Base-by-base conservation (phyloP, 1,140 invertebrate species). In the Drosophila seguyi region DNA sequence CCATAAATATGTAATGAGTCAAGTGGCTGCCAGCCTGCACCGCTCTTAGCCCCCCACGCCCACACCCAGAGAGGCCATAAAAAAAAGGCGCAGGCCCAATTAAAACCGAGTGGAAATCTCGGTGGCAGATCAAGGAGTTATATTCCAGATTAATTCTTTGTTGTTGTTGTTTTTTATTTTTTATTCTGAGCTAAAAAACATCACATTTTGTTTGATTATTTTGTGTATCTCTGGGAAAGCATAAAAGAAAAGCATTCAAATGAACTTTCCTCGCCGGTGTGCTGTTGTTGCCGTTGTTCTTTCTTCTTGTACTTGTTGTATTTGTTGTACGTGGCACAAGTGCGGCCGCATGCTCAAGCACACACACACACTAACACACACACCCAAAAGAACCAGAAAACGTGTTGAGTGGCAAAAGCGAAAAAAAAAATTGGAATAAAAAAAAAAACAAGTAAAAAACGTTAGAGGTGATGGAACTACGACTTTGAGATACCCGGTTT, bases 221-320 rank as follows among this genome's bases (percentile, higher is more conserved):
- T 79, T 82, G 83, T 86, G 79, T 86, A 82, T 86, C 78, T 86
- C 68, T 34, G 39, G 50, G 52, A 55, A 38, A 73, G 73, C 80
- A 80, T 84, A 84, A 88, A 90, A 81, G 84, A 84, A 88, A 88
- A 88, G 81, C 83, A 74, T 88, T 87, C 79, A 87, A 87, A 87
- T 87, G 71, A 88, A 84, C 85, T 88, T 88, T 87, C 74, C 60
- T 47, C 55, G 42, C 79, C 72, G 76, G 71, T 66, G 36, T 14
- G 42, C 42, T 22, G 42, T 27, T 67, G 65, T 65, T 68, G 58
- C 34, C 62, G 31, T 13, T 16, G 31, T 69, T 71, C 38, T 77
- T 83, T 20, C 38, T 65, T 52, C 22, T 68, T 81, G 63, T 78
- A 75, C 20, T 67, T 83, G 56, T 78, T 53, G 74, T 60, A 67